Conservation (phyloP, 2,888 invertebrate species). For the Parascotia fuliginaria region DNA sequence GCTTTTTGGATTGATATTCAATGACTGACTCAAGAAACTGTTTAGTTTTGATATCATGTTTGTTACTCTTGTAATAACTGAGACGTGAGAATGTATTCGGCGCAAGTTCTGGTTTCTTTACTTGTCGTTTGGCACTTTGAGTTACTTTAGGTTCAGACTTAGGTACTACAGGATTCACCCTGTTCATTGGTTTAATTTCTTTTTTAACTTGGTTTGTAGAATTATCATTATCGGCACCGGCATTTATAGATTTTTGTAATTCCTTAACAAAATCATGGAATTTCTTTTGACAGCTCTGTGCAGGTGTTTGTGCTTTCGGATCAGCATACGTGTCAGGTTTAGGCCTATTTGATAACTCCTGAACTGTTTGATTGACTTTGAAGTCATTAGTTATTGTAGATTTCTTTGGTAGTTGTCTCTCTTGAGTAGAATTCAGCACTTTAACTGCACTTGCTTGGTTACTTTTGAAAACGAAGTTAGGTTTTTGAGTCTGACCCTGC, state of each 20-base stretch:
- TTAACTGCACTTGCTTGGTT: slow-evolving; percentile 5
- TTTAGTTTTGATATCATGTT: slow-evolving; percentile 57
- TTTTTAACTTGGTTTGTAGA: slow-evolving; percentile 27
- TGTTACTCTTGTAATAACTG: slow-evolving; percentile 76
- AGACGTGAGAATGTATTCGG: slow-evolving; percentile 76
- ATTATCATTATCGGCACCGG: slow-evolving; percentile 47
- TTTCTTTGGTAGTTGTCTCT: background rate
- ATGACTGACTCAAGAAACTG: slow-evolving; percentile 35
- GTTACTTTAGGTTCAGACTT: slow-evolving; percentile 41
- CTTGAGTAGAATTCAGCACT: slow-evolving; percentile 7
- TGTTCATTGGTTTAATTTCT: slow-evolving; percentile 43
- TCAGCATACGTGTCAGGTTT: slow-evolving; percentile 4
- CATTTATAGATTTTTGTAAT: slow-evolving; percentile 59
- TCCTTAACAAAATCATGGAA: slow-evolving; percentile 65
- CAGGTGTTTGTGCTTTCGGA: slow-evolving; percentile 6
- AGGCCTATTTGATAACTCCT: background rate
- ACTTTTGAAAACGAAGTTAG: slow-evolving; percentile 11
- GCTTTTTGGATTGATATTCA: slow-evolving; percentile 29
- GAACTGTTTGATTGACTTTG: background rate
- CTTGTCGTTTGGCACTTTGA: slow-evolving; percentile 61
- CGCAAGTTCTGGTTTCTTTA: slow-evolving; percentile 64
- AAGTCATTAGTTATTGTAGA: slow-evolving; percentile 1
- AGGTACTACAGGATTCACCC: slow-evolving; percentile 43
- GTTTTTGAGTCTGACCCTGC: slow-evolving; percentile 20
- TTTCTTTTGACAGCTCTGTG: slow-evolving; percentile 33